Conservation (phyloP, 2,113 vertebrate genomes). For the Macaca nemestrina region DNA sequence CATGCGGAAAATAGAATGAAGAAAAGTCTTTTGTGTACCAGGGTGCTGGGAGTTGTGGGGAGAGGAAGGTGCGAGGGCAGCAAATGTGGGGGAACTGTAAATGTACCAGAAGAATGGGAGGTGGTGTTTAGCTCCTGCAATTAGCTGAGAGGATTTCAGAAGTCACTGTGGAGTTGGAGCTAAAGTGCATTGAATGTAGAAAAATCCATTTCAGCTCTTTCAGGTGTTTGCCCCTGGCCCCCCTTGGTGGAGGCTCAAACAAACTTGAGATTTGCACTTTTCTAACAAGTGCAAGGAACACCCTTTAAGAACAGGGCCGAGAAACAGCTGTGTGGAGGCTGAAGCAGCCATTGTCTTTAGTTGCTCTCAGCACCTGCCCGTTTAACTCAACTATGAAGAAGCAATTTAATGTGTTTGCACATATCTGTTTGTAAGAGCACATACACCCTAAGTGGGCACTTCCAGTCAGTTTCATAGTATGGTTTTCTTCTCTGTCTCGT, state of each 20-base stretch:
- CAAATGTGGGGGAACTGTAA: constrained; percentile 75
- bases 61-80: constrained; percentile 53
- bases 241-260: neutral
- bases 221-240: constrained; percentile 26
- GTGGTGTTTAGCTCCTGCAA: constrained; percentile 72
- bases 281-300: neutral
- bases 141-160: constrained; percentile 75
- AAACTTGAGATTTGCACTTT: constrained; percentile 3
- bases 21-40: neutral
- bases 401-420: neutral
- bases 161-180: constrained; percentile 66
- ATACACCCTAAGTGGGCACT: neutral
- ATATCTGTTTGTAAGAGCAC: neutral
- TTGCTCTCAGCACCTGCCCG: neutral
- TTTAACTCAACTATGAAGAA: neutral
- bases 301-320: neutral
- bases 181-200: constrained; percentile 51
- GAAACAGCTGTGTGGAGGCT: accelerated
- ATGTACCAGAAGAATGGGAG: constrained; percentile 73
- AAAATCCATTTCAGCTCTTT: constrained; percentile 36
- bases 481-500: constrained; percentile 32
- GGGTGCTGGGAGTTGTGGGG: neutral
- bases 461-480: neutral
- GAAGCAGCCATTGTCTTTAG: neutral
- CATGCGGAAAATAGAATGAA: neutral